Percentiles rank a stretch among this genome's conserved stretches.
phyloP scores from a whole-genome alignment of 2,888 invertebrate species.

The Eilema depressum region DNA sequence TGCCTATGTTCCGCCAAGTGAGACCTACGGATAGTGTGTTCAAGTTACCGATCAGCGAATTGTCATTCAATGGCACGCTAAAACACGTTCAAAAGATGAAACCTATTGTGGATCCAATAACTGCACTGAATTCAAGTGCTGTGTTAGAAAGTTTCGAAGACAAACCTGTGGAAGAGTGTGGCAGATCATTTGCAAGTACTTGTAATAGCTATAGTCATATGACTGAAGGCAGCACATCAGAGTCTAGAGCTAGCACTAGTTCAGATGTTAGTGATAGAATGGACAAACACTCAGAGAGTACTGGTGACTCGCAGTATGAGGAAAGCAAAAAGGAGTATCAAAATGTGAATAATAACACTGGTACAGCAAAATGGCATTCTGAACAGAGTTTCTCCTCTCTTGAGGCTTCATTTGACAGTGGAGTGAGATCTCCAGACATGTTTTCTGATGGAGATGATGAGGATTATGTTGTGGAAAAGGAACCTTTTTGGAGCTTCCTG shows the following conservation, averaged over 20 bases:
- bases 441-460: slow-evolving; percentile 88
- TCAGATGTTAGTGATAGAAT: slow-evolving; percentile 58
- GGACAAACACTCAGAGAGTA: slow-evolving; percentile 70
- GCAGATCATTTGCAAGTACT: slow-evolving; percentile 41
- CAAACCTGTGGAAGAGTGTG: slow-evolving; percentile 51
- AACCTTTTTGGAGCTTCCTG: slow-evolving; percentile 76
- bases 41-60: slow-evolving; percentile 80
- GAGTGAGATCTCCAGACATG: slow-evolving; percentile 88
- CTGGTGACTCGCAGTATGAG: slow-evolving; percentile 73
- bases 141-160: slow-evolving; percentile 60
- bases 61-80: slow-evolving; percentile 82
- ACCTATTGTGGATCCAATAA: slow-evolving; percentile 80
- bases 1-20: slow-evolving; percentile 75
- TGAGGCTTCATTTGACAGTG: slow-evolving; percentile 82
- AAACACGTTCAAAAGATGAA: slow-evolving; percentile 82
- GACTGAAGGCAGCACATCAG: slow-evolving; percentile 49
- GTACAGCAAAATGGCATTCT: slow-evolving; percentile 71
- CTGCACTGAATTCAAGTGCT: slow-evolving; percentile 70
- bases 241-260: slow-evolving; percentile 55
- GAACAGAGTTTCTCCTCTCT: slow-evolving; percentile 80
- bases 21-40: slow-evolving; percentile 74
- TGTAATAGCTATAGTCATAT: slow-evolving; percentile 47
- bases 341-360: slow-evolving; percentile 59
- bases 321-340: slow-evolving; percentile 60
- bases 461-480: slow-evolving; percentile 55